A percentile compares a stretch with the other conserved stretches of the same genome.
These are phyloP conservation scores for Drosophila fulvimacula DNA, from an alignment of 2,888 invertebrate genomes.

Conservation along the genomic window DNA sequence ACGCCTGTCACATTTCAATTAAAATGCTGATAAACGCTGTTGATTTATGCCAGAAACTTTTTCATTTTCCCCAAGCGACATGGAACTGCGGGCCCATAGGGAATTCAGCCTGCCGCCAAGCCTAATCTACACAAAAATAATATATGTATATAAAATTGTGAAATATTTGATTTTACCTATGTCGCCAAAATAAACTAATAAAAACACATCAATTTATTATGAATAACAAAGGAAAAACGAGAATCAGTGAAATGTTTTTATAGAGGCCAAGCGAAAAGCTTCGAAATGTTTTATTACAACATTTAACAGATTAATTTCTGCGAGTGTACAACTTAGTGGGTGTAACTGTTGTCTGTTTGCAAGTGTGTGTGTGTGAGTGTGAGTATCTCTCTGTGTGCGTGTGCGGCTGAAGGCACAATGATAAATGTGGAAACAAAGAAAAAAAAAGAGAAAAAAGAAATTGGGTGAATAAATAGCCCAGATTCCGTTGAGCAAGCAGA, in stretches of 20 bases:
- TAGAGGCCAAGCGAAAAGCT: background rate
- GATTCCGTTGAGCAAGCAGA: constrained; percentile 78
- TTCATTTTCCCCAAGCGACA: constrained; percentile 10
- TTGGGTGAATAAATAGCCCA: constrained; percentile 83
- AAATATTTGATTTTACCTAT: constrained; percentile 20
- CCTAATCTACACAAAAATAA: constrained; percentile 19
- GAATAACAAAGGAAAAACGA: background rate
- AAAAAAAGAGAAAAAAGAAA: constrained; percentile 72
- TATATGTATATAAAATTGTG: background rate
- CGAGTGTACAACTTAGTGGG: constrained; percentile 69
- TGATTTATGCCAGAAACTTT: constrained; percentile 34
- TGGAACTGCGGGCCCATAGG: constrained; percentile 19
- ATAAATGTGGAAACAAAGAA: constrained; percentile 75
- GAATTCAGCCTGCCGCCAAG: constrained; percentile 29
- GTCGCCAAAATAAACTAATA: background rate
- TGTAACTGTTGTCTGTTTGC: constrained; percentile 55
- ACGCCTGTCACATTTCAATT: constrained; percentile 40
- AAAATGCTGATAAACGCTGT: constrained; percentile 36
- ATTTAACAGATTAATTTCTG: constrained; percentile 56
- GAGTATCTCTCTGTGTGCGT: constrained; percentile 44
- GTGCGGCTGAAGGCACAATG: constrained; percentile 77
- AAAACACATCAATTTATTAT: background rate
- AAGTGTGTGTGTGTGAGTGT: constrained; percentile 18
- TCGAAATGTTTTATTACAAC: background rate
- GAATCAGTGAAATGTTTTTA: too few relatives aligned